Percentiles rank a stretch among this genome's conserved stretches.
Conservation (phyloP, 2,113 vertebrate species). For the Piliocolobus tephrosceles region DNA sequence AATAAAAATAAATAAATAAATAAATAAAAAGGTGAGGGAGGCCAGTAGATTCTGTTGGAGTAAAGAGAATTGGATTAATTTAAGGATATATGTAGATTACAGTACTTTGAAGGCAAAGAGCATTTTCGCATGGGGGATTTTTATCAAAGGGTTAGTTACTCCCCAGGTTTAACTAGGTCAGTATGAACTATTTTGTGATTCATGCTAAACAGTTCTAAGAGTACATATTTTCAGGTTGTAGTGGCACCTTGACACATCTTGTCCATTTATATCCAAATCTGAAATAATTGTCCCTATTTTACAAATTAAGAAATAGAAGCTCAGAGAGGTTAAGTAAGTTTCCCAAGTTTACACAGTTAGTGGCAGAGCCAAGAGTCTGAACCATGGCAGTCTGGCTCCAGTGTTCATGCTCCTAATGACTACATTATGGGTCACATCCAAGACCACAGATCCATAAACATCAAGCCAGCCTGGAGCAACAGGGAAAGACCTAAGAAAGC, state of each 20-base stretch:
- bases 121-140: not conserved
- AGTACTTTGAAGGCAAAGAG: not conserved
- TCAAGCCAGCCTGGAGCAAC: not conserved
- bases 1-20: too few relatives aligned
- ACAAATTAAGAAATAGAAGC: not conserved
- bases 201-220: conserved; percentile 16
- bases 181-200: conserved; percentile 1
- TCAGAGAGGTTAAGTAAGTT: not conserved
- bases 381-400: not conserved
- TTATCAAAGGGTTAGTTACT: conserved; percentile 27
- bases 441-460: not conserved
- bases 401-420: not conserved
- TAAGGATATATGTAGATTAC: not conserved
- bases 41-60: not conserved
- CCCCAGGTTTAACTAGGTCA: not conserved
- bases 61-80: not conserved
- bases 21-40: not conserved
- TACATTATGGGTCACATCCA: not conserved
- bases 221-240: not conserved
- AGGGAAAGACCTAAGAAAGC: not conserved
- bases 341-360: not conserved
- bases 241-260: not conserved
- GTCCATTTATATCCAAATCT: not conserved
- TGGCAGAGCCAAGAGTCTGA: not conserved
- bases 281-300: conserved; percentile 3